Evolutionary conservation across 2,888 invertebrate species (phyloP), one percentile per base, ranked within the genome.

Genomic region (Ethmia dodecea): DNA sequence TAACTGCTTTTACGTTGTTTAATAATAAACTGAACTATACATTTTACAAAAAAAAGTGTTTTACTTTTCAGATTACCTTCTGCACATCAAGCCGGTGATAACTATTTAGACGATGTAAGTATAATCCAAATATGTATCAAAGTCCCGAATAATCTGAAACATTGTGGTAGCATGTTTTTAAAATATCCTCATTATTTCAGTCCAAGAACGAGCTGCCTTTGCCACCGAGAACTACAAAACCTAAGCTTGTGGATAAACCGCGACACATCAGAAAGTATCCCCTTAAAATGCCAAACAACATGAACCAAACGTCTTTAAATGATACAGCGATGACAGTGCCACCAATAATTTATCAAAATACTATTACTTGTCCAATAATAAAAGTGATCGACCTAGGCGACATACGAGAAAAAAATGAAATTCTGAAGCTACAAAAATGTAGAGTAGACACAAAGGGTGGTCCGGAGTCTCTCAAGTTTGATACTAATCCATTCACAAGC

Each of bases 251-350:
- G 1, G 78, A 84, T 47, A 78, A 73, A 32, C 77, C 77, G 0
- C 60, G 84, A 0, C 84, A 86, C 44, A 50, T 78, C 1, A 55
- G 84, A 5, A 78, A 74, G 37, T 63, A 83, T 37, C 84, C 84
- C 0, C 50, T 84, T 0, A 65, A 58, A 31, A 20, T 80, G 12
- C 64, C 68, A 0, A 37, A 42, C 4, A 38, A 37, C 2, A 33
- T 41, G 2, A 28, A 35, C 12, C 24, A 26, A 2, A 33, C 27
- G 1, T 31, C 20, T 10, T 1, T 28, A 6, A 15, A 31, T 0
- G 45, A 34, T 24, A 38, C 42, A 1, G 28, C 40, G 8, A 33
- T 18, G 25, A 24, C 13, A 13, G 35, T 14, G 10, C 43, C 24
- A 11, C 37, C 56, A 2, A 64, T 54, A 3, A 74, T 79, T 20